Conservation (phyloP, 2,113 vertebrate genomes). For the Hirundichthys speculiger region DNA sequence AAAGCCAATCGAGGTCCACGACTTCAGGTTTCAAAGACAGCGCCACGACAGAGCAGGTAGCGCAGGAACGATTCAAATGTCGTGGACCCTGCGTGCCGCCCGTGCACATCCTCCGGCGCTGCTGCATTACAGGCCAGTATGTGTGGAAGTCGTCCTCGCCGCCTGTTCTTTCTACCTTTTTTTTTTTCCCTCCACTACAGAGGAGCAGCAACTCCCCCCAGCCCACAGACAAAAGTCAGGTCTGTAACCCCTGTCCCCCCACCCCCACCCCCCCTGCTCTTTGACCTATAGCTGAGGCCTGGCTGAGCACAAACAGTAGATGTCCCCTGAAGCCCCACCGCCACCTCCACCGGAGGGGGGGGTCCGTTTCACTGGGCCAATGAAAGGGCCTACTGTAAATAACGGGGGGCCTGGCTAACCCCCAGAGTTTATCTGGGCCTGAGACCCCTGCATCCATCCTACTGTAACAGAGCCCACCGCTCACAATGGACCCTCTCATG, state of each 20-base stretch:
- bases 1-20: no score
- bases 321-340: conserved; percentile 73
- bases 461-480: conserved; percentile 81
- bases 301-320: conserved; percentile 87
- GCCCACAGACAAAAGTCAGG: conserved; percentile 70
- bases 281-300: conserved; percentile 86
- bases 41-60: no score
- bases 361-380: conserved; percentile 80
- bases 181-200: conserved; percentile 59
- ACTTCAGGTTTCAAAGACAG: no score
- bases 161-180: conserved; percentile 28
- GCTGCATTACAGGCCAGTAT: conserved; percentile 17
- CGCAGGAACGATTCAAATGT: no score
- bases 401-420: conserved; percentile 82
- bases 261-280: conserved; percentile 80
- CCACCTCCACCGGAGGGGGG: conserved; percentile 53
- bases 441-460: conserved; percentile 79
- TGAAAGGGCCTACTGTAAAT: conserved; percentile 91
- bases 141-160: conserved; percentile 31
- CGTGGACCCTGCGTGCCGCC: no score
- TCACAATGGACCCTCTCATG: conserved; percentile 79
- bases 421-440: conserved; percentile 74
- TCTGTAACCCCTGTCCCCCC: conserved; percentile 77
- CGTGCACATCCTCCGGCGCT: no score
- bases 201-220: conserved; percentile 40